Base-by-base conservation (phyloP, 2,888 invertebrate species). In the Yponomeuta evonymella region DNA sequence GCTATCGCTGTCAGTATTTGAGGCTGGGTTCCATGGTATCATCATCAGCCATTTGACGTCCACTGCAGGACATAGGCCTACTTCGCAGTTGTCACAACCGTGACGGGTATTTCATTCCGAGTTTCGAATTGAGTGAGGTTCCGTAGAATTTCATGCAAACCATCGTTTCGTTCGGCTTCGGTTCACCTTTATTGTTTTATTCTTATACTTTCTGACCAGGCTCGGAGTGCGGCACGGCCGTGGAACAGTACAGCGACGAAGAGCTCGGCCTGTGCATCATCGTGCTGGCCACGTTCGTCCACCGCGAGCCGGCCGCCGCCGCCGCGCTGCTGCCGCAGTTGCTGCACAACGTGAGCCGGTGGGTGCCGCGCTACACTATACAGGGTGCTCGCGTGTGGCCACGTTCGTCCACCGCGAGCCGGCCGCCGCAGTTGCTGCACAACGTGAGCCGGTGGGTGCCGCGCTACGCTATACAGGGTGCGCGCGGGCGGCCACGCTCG, bases 331-430 rank as follows among this genome's bases (percentile, higher is more conserved):
- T 99, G 73, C 98, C 99, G 0, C 97, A 98, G 78, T 96, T 99
- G 76, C 92, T 99, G 48, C 96, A 96, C 74, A 95, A 96, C 73
- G 97, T 98, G 33, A 96, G 97, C 72, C 97, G 96, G 98, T 98
- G 80, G n/a, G 15, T 51, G 51, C 99, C 83, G 99, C 74, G 97
- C 98, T 48, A 3, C 4, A 43, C 43, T 43, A 97, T 99, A 74
- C 98, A 99, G 82, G 94, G 99, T 33, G 99, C 99, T 86, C 98
- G 97, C 72, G 2, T 33, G 33, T 23, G 3, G 96, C 97, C 64
- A 97, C 99, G 0, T 99, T 98, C 86, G 97, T 99, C 74, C 98
- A 99, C 82, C 94, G 99, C 33, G 99, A 99, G 86, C 98, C 99
- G 0, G 95, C 96, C 2, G 93, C 97, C 99, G 0, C 97, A 98